A percentile compares a stretch with the other conserved stretches of the same genome.
Conservation (phyloP, 2,797 vertebrate genomes). For the Paguma larvata region DNA sequence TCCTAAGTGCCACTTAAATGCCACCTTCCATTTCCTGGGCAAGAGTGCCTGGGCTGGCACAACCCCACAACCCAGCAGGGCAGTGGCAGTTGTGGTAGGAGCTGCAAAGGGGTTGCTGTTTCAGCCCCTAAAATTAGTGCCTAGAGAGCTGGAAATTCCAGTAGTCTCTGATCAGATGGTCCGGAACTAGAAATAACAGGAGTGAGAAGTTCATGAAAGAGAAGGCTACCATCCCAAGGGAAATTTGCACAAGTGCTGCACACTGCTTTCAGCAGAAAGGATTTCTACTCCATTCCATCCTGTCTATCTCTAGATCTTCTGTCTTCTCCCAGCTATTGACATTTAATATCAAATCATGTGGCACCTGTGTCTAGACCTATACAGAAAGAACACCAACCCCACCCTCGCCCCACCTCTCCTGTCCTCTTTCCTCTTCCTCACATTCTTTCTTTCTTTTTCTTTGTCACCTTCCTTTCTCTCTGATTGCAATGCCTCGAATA, state of each 20-base stretch:
- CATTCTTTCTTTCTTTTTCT: background rate
- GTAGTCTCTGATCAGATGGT: slow-evolving; percentile 81
- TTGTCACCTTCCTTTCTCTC: background rate
- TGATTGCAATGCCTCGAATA: background rate
- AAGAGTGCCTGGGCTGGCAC: slow-evolving; percentile 81
- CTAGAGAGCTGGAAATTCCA: slow-evolving; percentile 80
- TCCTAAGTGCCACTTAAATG: slow-evolving; percentile 81
- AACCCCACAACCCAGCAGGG: slow-evolving; percentile 71
- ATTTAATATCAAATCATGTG: background rate
- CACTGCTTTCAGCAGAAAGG: background rate
- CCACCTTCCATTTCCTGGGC: slow-evolving; percentile 84
- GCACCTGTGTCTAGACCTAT: background rate
- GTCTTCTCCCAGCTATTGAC: background rate
- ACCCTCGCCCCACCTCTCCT: background rate
- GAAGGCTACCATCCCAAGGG: slow-evolving; percentile 71
- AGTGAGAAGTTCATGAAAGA: slow-evolving; percentile 83
- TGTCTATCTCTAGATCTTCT: background rate
- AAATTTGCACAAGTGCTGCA: slow-evolving; percentile 20
- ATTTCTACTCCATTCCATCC: background rate
- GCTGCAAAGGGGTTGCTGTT: slow-evolving; percentile 73
- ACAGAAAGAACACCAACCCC: background rate
- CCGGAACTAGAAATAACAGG: slow-evolving; percentile 82
- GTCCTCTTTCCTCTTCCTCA: background rate
- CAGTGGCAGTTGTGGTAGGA: slow-evolving; percentile 69
- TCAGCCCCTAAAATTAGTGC: slow-evolving; percentile 82